phyloP scores from a whole-genome alignment of 2,888 invertebrate genomes.

The Pseudococcus viburni region DNA sequence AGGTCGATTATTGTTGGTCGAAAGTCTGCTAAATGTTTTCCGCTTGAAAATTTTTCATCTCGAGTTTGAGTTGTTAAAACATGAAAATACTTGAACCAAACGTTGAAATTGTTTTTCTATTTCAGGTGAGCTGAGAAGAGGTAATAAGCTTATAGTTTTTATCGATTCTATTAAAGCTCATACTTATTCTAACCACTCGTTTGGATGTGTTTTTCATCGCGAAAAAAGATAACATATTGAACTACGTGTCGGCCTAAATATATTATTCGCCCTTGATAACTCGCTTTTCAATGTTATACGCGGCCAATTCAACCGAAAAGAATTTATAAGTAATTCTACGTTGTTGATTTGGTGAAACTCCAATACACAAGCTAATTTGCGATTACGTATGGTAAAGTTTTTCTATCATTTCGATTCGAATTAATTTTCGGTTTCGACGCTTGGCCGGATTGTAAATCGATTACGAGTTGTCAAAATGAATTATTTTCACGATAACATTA shows the following conservation, averaged over 20 bases:
- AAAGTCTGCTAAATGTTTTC: not conserved
- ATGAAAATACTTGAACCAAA: not conserved
- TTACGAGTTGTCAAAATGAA: slow-evolving; percentile 21
- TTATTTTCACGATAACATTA: not conserved
- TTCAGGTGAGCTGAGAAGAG: slow-evolving; percentile 3
- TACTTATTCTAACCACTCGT: not conserved
- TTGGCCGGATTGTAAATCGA: not conserved
- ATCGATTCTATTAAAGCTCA: slow-evolving; percentile 27
- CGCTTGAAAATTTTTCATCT: slow-evolving; percentile 3
- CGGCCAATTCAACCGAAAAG: slow-evolving; percentile 17
- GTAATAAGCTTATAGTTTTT: slow-evolving; percentile 25
- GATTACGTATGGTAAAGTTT: not conserved
- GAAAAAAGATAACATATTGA: slow-evolving; percentile 38
- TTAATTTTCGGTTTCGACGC: slow-evolving; percentile 1
- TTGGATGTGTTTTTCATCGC: not conserved
- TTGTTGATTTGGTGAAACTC: slow-evolving; percentile 23
- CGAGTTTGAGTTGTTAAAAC: not conserved
- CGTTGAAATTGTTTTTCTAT: slow-evolving; percentile 1
- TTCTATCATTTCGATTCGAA: not conserved
- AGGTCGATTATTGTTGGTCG: not conserved
- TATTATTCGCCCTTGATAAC: slow-evolving; percentile 24
- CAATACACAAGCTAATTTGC: not conserved
- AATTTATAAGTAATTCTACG: not conserved
- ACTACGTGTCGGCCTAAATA: slow-evolving; percentile 7
- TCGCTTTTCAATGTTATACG: not conserved